Conservation (phyloP, 2,888 invertebrate genomes). For the Microdon myrmicae region DNA sequence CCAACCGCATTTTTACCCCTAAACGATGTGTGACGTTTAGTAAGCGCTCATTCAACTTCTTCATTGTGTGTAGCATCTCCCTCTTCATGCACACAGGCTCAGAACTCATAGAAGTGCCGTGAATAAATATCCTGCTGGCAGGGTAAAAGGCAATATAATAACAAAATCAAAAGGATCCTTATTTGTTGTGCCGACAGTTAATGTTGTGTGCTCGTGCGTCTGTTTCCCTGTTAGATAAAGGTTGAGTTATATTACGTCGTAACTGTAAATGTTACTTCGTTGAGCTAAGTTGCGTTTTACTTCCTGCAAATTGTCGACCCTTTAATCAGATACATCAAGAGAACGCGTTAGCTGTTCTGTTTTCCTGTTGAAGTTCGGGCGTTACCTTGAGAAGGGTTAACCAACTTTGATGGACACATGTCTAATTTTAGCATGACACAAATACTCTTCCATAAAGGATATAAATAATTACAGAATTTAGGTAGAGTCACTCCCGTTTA, state of each 20-base stretch:
- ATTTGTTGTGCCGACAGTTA: no score
- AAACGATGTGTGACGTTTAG: constrained; percentile 56
- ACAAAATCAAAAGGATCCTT: no score
- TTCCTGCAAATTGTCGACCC: constrained; percentile 6
- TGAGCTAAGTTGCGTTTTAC: constrained; percentile 8
- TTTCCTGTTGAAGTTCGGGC: constrained; percentile 66
- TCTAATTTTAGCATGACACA: constrained; percentile 55
- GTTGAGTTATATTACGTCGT: constrained; percentile 67
- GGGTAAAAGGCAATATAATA: no score
- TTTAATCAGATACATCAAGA: constrained; percentile 20
- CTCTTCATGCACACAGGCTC: no score
- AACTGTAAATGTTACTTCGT: constrained; percentile 60
- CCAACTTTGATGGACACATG: constrained; percentile 66
- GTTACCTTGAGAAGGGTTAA: constrained; percentile 68
- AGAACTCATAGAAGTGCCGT: constrained; percentile 17
- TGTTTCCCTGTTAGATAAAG: constrained; percentile 63
- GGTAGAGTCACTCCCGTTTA: no score
- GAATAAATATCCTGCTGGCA: constrained; percentile 37
- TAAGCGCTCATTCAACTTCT: constrained; percentile 20
- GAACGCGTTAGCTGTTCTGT: constrained; percentile 53
- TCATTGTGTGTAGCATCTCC: constrained; percentile 35
- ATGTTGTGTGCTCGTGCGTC: constrained; percentile 36
- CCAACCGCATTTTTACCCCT: constrained; percentile 53
- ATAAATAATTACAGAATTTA: no score
- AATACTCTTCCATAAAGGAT: no score